Base-by-base conservation (phyloP, 2,113 vertebrate genomes). In the Aptenodytes patagonicus region DNA sequence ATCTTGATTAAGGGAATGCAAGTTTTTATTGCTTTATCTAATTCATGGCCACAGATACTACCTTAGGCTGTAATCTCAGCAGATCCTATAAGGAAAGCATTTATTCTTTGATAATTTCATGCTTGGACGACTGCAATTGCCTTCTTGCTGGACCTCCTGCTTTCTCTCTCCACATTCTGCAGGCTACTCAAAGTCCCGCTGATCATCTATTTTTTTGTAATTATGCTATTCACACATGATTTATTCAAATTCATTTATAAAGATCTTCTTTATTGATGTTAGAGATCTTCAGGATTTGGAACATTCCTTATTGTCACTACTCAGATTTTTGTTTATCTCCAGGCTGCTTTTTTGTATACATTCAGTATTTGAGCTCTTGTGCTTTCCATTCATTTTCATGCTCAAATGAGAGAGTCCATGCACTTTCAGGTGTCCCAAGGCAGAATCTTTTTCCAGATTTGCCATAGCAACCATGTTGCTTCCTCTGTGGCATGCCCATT, bases 91-190 rank as follows among this genome's bases (percentile, higher is more conserved):
- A 71, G 62, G 10, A 90, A 93, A 80, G 46, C 25, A 58, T 73
- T 93, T 68, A 66, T 78, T 92, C 68, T 90, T 89, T 86, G 72
- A 87, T 20, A 28, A 87, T 87, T 96, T 96, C 83, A 95, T 6
- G 36, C 87, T 91, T 89, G 68, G 84, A 40, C 26, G 81, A 40
- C 34, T 7, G 55, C 55, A 89, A 73, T 73, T 80, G 83, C 69
- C 38, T 84, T 89, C 64, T 72, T 87, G 64, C 72, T 87, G 65
- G 68, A 77, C 31, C 28, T 60, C 46, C 46, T 81, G 49, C 22
- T 81, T 93, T 76, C 40, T 44, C n/a, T 64, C 31, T 70, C 26
- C 26, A 17, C 36, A 44, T 69, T 77, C 34, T 86, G 17, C 83
- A 90, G 73, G 34, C 49, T 80, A 66, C 31, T 86, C 20, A 54